Percentiles rank a stretch among this genome's conserved stretches.
These are phyloP conservation scores for Drosophila quinaria DNA, from an alignment of 2,888 invertebrate species.

Conservation along the genomic window DNA sequence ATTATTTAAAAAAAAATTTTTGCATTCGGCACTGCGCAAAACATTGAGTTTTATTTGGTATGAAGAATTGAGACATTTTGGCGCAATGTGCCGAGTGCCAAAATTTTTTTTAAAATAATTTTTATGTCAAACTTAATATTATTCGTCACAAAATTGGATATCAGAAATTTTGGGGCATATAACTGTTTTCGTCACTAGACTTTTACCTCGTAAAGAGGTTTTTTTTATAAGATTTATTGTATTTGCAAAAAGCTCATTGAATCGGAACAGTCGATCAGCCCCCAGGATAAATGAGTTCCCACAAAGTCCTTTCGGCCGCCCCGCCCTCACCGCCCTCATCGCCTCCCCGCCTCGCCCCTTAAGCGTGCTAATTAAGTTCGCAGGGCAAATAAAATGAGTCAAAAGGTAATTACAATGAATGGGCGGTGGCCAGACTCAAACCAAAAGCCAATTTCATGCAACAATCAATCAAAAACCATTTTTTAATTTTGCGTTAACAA, in stretches of 20 bases:
- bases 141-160: too few relatives aligned
- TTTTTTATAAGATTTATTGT: too few relatives aligned
- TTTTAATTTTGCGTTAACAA: slow-evolving; percentile 76
- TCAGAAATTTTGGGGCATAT: too few relatives aligned
- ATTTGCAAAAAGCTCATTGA: slow-evolving; percentile 48
- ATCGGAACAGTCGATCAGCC: slow-evolving; percentile 35
- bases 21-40: too few relatives aligned
- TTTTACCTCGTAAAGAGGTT: too few relatives aligned
- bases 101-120: too few relatives aligned
- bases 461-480: slow-evolving; percentile 77
- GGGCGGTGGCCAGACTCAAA: slow-evolving; percentile 42
- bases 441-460: slow-evolving; percentile 74
- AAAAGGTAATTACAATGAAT: slow-evolving; percentile 73
- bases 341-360: background rate
- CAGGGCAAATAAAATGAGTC: slow-evolving; percentile 71
- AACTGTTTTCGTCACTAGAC: too few relatives aligned
- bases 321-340: background rate
- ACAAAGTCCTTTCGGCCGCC: background rate
- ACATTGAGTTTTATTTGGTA: too few relatives aligned
- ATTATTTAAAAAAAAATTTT: too few relatives aligned
- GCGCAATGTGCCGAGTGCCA: too few relatives aligned
- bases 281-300: slow-evolving; percentile 1
- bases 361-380: slow-evolving; percentile 71
- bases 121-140: too few relatives aligned
- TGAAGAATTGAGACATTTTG: too few relatives aligned